phyloP scores from a whole-genome alignment of 2,888 invertebrate species.

The Dicycla oo region DNA sequence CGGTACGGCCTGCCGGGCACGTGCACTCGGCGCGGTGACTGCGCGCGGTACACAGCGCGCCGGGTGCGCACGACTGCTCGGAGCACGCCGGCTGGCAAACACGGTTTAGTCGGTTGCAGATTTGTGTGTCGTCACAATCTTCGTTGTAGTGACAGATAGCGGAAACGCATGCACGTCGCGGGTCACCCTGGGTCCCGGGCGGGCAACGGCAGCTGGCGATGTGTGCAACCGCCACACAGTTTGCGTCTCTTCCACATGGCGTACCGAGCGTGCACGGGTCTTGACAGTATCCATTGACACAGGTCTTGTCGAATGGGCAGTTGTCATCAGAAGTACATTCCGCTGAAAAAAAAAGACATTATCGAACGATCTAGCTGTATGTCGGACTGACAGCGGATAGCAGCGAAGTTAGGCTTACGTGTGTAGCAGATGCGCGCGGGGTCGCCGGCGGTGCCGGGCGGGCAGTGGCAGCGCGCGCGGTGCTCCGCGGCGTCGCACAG shows the following conservation, averaged over 20 bases:
- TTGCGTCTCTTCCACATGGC: conserved; percentile 95
- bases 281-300: conserved; percentile 94
- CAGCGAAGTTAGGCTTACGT: conserved; percentile 90
- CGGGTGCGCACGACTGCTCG: conserved; percentile 94
- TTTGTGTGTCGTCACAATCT: conserved; percentile 96
- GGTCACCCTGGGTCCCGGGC: conserved; percentile 95
- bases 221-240: conserved; percentile 94
- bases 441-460: conserved; percentile 96
- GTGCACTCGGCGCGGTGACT: conserved; percentile 94
- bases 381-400: background rate
- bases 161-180: conserved; percentile 94
- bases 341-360: conserved; percentile 88
- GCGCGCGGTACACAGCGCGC: conserved; percentile 94
- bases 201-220: conserved; percentile 96
- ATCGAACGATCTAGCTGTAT: background rate
- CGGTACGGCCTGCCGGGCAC: conserved; percentile 93
- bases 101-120: conserved; percentile 95
- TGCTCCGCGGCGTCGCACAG: conserved; percentile 94
- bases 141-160: conserved; percentile 97
- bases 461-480: conserved; percentile 96
- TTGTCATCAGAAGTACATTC: conserved; percentile 95
- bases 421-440: conserved; percentile 96
- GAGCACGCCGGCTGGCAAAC: conserved; percentile 96
- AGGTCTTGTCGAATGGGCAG: conserved; percentile 96
- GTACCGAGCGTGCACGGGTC: conserved; percentile 93